phyloP scores from a whole-genome alignment of 2,888 invertebrate species.

The Sesia apiformis region DNA sequence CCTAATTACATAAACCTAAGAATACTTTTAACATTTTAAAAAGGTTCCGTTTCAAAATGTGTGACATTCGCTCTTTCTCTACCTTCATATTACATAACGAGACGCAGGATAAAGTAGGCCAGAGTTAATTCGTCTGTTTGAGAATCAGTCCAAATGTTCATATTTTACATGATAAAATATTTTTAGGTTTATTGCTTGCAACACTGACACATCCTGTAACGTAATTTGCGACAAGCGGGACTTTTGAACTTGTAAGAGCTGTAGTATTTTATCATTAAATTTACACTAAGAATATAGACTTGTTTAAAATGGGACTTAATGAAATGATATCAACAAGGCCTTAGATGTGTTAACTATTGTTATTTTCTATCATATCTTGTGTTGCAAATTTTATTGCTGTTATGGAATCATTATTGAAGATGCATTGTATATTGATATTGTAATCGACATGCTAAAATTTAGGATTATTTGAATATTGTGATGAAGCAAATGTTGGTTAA shows the following conservation, averaged over 20 bases:
- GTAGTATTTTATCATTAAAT: not conserved
- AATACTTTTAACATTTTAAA: too few relatives aligned
- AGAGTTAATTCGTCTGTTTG: too few relatives aligned
- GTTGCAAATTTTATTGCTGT: constrained; percentile 50
- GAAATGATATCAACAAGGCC: constrained; percentile 37
- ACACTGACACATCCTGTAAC: not conserved
- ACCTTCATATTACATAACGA: too few relatives aligned
- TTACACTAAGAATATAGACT: not conserved
- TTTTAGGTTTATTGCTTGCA: too few relatives aligned
- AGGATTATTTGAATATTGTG: constrained; percentile 59
- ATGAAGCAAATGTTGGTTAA: constrained; percentile 62
- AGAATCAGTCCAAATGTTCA: too few relatives aligned
- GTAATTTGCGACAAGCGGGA: constrained; percentile 3
- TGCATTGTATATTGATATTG: not conserved
- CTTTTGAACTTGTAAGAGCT: not conserved
- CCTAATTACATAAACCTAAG: too few relatives aligned
- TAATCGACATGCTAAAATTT: constrained; percentile 12
- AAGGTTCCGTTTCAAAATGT: too few relatives aligned
- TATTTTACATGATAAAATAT: too few relatives aligned
- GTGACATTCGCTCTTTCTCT: too few relatives aligned
- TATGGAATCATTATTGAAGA: constrained; percentile 9
- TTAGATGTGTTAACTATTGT: constrained; percentile 55
- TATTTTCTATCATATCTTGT: constrained; percentile 31
- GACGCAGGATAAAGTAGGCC: too few relatives aligned
- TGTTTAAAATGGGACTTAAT: not conserved